A percentile compares a stretch with the other conserved stretches of the same genome.
Conservation (phyloP, 2,113 vertebrate species). For the Hippocampus barbouri region DNA sequence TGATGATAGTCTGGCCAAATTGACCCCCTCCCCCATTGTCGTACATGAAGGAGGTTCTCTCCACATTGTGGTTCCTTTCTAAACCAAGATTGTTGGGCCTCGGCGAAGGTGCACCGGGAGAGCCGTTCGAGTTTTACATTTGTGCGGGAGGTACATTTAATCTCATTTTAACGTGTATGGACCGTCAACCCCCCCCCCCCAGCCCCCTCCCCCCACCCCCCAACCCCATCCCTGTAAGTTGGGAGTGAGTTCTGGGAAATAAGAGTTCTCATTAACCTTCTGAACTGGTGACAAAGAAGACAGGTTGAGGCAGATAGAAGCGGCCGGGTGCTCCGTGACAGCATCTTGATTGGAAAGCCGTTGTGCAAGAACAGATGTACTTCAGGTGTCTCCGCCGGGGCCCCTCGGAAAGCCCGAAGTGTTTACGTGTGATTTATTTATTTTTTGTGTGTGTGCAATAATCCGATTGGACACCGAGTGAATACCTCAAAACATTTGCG, state of each 20-base stretch:
- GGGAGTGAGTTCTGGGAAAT: conserved; percentile 34
- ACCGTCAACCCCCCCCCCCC: neutral
- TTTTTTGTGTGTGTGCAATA: neutral
- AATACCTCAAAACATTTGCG: neutral
- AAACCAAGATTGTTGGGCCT: neutral
- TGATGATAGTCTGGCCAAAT: neutral
- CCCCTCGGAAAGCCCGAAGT: conserved; percentile 22
- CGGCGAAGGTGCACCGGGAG: neutral
- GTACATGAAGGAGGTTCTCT: neutral
- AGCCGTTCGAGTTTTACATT: neutral
- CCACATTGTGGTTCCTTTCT: neutral
- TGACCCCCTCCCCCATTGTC: no score
- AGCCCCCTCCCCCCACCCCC: no score
- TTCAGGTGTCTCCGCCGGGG: conserved; percentile 29
- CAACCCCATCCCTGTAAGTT: conserved; percentile 8
- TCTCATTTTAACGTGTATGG: neutral
- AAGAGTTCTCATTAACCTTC: conserved; percentile 51
- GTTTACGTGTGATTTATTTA: neutral
- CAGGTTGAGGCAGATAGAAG: conserved; percentile 58
- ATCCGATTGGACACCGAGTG: neutral
- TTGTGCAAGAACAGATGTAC: conserved; percentile 40
- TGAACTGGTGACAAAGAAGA: conserved; percentile 58
- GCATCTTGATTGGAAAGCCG: conserved; percentile 50
- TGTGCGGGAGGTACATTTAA: neutral
- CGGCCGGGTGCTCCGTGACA: conserved; percentile 46